Percentiles rank a stretch among this genome's conserved stretches.
These are phyloP conservation scores for Haliclystus octoradiatus DNA, from an alignment of 30 jellyfish, hydroid and myxozoan genomes.

Conservation along the genomic window DNA sequence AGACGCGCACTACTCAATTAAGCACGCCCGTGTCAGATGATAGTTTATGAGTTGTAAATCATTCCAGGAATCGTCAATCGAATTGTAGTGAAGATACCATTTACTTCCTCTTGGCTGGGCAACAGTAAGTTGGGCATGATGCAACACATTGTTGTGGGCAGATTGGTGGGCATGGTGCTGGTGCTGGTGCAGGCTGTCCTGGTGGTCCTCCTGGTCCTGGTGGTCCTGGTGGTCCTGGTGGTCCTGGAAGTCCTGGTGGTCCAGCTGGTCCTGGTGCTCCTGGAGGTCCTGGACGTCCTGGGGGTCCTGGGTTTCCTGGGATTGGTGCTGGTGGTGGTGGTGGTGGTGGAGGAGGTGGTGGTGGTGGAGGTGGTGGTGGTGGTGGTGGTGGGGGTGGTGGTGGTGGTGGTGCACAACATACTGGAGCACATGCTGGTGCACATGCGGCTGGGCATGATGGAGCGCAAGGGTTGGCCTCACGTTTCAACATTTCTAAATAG, in stretches of 20 bases:
- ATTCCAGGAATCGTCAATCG: neutral
- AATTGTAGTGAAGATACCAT: neutral
- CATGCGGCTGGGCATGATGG: constrained; percentile 67
- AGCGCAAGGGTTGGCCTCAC: constrained; percentile 77
- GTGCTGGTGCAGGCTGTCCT: constrained; percentile 98
- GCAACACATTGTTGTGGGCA: constrained; percentile 77
- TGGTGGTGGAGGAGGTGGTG: constrained; percentile 96
- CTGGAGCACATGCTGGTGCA: constrained; percentile 89
- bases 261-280: constrained; percentile 99
- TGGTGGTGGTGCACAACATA: constrained; percentile 89
- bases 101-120: constrained; percentile 3
- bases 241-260: constrained; percentile 99
- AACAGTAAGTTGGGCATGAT: constrained; percentile 62
- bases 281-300: constrained; percentile 98
- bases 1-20: neutral
- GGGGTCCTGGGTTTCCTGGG: constrained; percentile 91
- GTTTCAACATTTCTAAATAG: constrained; percentile 58
- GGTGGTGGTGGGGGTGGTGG: too few species aligned
- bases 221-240: constrained; percentile 97
- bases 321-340: constrained; percentile 90
- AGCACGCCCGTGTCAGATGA: neutral
- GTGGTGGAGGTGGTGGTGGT: constrained; percentile 83
- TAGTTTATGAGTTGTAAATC: neutral
- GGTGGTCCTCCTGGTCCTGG: constrained; percentile 99
- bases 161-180: constrained; percentile 99